Conservation (phyloP, 2,113 vertebrate species). For the Petrocephalus zakoni region DNA sequence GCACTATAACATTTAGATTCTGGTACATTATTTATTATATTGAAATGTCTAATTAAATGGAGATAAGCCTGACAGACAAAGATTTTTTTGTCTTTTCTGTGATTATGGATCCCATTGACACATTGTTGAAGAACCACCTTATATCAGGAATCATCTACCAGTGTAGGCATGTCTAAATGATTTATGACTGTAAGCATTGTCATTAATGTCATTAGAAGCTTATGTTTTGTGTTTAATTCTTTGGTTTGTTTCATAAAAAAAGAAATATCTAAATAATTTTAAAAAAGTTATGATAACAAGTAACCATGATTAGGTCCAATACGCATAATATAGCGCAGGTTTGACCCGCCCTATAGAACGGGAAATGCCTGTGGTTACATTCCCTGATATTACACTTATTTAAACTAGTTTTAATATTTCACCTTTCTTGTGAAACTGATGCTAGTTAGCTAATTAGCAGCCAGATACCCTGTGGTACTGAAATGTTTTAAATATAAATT, state of each 20-base stretch:
- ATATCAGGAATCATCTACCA: neutral
- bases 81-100: neutral
- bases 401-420: neutral
- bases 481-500: neutral
- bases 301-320: neutral
- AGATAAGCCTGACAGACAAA: neutral
- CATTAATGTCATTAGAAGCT: slow-evolving; percentile 9
- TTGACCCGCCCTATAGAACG: neutral
- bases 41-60: neutral
- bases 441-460: neutral
- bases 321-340: neutral
- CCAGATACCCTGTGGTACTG: neutral
- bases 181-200: slow-evolving; percentile 8
- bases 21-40: neutral
- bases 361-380: neutral
- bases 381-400: neutral
- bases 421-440: neutral
- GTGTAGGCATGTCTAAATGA: neutral
- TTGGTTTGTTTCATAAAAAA: neutral
- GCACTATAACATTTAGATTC: neutral
- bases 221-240: neutral
- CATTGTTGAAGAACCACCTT: neutral
- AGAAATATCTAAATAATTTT: neutral
- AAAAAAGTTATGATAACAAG: neutral
- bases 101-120: neutral